A percentile compares a stretch with the other conserved stretches of the same genome.
Conservation (phyloP, 2,113 vertebrate genomes). For the Phrynocephalus versicolor region DNA sequence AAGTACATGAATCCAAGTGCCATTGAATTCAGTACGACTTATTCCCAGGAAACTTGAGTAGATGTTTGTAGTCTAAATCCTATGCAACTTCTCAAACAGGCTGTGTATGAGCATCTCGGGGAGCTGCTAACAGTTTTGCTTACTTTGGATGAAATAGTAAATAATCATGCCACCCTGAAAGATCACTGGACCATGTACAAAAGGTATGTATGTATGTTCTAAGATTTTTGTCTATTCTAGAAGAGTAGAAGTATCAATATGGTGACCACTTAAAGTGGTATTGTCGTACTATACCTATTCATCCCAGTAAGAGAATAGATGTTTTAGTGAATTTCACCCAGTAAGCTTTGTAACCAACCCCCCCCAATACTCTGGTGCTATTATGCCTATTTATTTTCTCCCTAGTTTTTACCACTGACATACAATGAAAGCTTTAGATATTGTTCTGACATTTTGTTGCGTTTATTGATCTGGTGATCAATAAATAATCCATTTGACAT, state of each 20-base stretch:
- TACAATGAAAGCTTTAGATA: not conserved
- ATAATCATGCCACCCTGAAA: constrained; percentile 90
- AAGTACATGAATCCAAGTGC: not conserved
- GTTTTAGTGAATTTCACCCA: not conserved
- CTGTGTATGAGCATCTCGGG: constrained; percentile 94
- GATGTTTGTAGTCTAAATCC: not conserved
- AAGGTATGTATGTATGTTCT: constrained; percentile 78
- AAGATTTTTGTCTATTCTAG: constrained; percentile 17
- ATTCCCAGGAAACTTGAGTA: not conserved
- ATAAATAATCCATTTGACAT: not conserved
- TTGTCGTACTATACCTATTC: not conserved
- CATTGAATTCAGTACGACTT: not conserved
- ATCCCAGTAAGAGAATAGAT: not conserved
- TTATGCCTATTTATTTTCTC: no score
- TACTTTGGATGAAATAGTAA: constrained; percentile 95
- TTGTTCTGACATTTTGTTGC: no score
- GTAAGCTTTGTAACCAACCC: not conserved
- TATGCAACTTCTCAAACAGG: constrained; percentile 74
- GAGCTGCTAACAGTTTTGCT: constrained; percentile 91
- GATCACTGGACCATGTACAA: constrained; percentile 99
- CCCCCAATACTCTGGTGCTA: not conserved
- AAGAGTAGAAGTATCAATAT: not conserved
- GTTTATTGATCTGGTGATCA: not conserved
- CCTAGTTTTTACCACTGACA: not conserved
- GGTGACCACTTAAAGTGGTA: not conserved